Evolutionary conservation across 2,797 vertebrate species (phyloP).

Genomic region (Oryzias sinensis): DNA sequence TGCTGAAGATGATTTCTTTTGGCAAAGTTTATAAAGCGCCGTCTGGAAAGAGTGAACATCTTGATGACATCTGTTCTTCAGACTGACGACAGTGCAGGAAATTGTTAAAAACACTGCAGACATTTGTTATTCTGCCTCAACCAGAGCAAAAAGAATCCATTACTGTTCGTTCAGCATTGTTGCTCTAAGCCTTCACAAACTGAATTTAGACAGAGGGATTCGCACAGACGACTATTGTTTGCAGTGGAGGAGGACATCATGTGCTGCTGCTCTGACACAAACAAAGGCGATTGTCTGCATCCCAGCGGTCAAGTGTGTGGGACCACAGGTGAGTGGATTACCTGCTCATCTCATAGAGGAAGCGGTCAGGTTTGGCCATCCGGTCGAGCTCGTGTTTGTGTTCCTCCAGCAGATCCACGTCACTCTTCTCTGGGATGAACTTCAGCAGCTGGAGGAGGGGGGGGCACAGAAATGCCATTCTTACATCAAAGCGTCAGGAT

Average conservation of each 20-base stretch:
- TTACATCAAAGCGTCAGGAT: not conserved
- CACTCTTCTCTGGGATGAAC: constrained; percentile 96
- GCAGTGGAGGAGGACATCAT: constrained; percentile 22
- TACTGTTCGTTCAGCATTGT: constrained; percentile 16
- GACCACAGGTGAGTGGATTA: constrained; percentile 39
- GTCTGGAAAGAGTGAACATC: constrained; percentile 44
- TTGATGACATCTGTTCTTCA: constrained; percentile 39
- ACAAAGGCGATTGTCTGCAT: constrained; percentile 29
- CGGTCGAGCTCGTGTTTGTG: constrained; percentile 96
- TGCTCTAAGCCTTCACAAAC: constrained; percentile 18
- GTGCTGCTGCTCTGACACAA: constrained; percentile 33
- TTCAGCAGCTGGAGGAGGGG: constrained; percentile 91
- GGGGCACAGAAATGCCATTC: not conserved
- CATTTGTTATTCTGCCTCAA: not conserved
- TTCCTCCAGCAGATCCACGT: constrained; percentile 94
- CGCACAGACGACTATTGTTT: constrained; percentile 42
- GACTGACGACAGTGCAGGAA: constrained; percentile 13
- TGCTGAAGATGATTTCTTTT: constrained; percentile 45
- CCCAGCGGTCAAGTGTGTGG: constrained; percentile 1
- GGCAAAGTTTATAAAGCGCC: constrained; percentile 38
- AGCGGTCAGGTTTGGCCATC: constrained; percentile 96
- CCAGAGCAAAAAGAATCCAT: not conserved
- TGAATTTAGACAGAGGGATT: constrained; percentile 33
- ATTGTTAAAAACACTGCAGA: constrained; percentile 6
- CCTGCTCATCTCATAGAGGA: constrained; percentile 99